Evolutionary conservation across 2,113 vertebrate species (phyloP).

Genomic region (Oncorhynchus tshawytscha): DNA sequence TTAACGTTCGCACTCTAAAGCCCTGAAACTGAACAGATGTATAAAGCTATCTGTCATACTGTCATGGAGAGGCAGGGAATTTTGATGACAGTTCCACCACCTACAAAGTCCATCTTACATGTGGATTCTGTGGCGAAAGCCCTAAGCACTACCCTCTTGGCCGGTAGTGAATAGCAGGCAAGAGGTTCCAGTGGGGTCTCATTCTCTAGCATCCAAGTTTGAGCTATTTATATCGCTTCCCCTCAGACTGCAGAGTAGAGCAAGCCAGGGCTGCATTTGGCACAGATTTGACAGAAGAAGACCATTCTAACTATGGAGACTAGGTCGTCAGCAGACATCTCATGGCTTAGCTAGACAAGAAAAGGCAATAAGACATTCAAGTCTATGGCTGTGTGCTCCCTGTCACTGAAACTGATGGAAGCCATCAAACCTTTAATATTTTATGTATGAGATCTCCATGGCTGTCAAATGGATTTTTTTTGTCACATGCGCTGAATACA

Average conservation of each 20-base stretch:
- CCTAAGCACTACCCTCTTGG: no score
- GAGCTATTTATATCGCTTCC: constrained; percentile 59
- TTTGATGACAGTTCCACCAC: no score
- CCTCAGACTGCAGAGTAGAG: constrained; percentile 29
- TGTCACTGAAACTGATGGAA: constrained; percentile 76
- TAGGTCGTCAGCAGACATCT: constrained; percentile 39
- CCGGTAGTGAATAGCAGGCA: no score
- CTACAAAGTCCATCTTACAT: no score
- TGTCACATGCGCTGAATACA: no score
- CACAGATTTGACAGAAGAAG: constrained; percentile 51
- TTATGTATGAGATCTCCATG: constrained; percentile 88
- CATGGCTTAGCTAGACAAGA: constrained; percentile 34
- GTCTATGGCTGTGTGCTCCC: constrained; percentile 63
- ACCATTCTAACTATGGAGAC: constrained; percentile 47
- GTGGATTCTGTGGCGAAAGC: no score
- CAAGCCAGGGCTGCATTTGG: constrained; percentile 53
- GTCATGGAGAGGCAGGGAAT: no score
- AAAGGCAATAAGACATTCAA: constrained; percentile 30
- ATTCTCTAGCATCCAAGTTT: constrained; percentile 38
- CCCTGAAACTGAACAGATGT: no score
- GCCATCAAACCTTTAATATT: constrained; percentile 90
- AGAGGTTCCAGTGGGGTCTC: constrained; percentile 25
- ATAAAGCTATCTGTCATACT: no score
- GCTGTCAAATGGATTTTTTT: no score
- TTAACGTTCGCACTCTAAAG: no score